Evolutionary conservation across 2,888 invertebrate genomes (phyloP).

Genomic region (Ganaspis brasiliensis): DNA sequence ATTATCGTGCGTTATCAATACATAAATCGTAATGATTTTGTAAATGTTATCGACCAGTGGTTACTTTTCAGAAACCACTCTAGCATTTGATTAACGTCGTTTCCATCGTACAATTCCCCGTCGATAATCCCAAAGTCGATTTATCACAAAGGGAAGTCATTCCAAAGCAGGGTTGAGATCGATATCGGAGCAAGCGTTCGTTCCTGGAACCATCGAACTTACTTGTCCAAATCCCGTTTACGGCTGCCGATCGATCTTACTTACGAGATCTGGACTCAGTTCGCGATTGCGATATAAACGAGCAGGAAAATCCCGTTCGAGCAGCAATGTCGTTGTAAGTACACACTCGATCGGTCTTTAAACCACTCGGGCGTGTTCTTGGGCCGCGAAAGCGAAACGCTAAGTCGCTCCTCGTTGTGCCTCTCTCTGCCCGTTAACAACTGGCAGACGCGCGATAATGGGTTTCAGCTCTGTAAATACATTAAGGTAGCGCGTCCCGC

Average conservation of each 20-base stretch:
- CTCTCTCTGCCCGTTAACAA: conserved; percentile 32
- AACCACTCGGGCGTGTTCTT: conserved; percentile 41
- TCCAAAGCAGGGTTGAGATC: conserved; percentile 15
- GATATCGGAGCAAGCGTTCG: conserved; percentile 26
- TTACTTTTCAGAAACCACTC: conserved; percentile 36
- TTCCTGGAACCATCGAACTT: conserved; percentile 36
- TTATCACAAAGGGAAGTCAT: conserved; percentile 40
- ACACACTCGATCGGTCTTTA: conserved; percentile 37
- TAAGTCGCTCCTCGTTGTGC: conserved; percentile 35
- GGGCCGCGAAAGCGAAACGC: conserved; percentile 37
- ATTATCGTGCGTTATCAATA: too few species aligned
- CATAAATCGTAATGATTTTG: neutral
- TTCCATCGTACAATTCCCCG: conserved; percentile 30
- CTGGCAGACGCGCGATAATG: conserved; percentile 54
- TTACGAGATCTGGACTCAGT: conserved; percentile 30
- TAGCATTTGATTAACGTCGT: conserved; percentile 33
- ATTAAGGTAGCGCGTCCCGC: conserved; percentile 52
- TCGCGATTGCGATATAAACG: conserved; percentile 39
- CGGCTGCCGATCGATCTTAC: conserved; percentile 38
- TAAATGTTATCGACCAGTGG: conserved; percentile 12
- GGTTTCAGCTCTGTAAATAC: conserved; percentile 61
- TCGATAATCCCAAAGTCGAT: conserved; percentile 40
- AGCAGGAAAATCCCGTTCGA: conserved; percentile 40
- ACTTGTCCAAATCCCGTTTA: conserved; percentile 40
- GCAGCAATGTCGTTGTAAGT: conserved; percentile 28